Evolutionary conservation across 2,113 vertebrate genomes (phyloP).

Genomic region (Jacana jacana): DNA sequence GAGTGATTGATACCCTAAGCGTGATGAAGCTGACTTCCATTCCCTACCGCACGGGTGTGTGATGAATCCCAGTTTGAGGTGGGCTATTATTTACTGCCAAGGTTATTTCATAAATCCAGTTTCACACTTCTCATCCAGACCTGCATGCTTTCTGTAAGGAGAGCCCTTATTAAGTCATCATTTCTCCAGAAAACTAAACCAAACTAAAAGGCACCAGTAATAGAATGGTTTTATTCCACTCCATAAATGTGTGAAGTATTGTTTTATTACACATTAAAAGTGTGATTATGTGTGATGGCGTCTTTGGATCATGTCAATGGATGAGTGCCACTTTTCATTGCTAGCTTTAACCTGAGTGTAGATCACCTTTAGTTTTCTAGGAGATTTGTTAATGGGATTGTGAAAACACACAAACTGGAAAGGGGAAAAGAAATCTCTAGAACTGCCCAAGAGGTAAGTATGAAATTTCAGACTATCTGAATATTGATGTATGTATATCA

Average conservation of each 20-base stretch:
- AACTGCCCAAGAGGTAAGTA: not conserved
- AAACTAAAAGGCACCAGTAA: conserved; percentile 34
- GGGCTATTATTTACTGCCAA: conserved; percentile 69
- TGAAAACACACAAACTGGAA: not conserved
- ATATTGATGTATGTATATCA: not conserved
- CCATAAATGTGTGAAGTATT: not conserved
- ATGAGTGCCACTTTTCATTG: not conserved
- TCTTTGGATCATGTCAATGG: conserved; percentile 7
- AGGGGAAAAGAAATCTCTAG: not conserved
- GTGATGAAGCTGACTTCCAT: conserved; percentile 58
- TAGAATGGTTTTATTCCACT: not conserved
- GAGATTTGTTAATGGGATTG: not conserved
- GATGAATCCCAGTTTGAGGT: conserved; percentile 51
- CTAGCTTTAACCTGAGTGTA: not conserved
- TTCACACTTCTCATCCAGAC: conserved; percentile 56
- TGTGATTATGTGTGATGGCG: not conserved
- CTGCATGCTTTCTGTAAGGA: conserved; percentile 1
- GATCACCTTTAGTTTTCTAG: conserved; percentile 16
- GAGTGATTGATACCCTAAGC: conserved; percentile 52
- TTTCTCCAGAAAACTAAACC: conserved; percentile 34
- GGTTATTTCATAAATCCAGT: conserved; percentile 67
- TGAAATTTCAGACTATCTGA: not conserved
- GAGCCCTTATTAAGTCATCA: conserved; percentile 25
- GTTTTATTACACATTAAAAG: conserved; percentile 45
- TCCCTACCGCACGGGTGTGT: conserved; percentile 34